Base-by-base conservation (phyloP, 1,140 invertebrate genomes). In the Philaenus spumarius region DNA sequence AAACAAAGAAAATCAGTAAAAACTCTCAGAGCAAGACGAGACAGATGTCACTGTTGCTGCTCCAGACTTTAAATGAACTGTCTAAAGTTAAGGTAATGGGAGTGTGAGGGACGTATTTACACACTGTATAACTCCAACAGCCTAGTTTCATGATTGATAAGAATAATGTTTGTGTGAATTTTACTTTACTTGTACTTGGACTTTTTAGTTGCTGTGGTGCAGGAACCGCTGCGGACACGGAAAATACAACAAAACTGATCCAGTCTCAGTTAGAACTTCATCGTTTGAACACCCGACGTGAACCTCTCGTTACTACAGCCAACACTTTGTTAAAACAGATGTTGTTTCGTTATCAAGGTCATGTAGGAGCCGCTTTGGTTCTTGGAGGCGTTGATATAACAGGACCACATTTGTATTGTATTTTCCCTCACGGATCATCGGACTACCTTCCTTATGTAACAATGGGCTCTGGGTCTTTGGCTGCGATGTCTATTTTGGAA, bases 151-250 rank as follows among this genome's bases (percentile, higher is more conserved):
- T n/a, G n/a, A n/a, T n/a, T n/a, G n/a, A n/a, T n/a, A n/a, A n/a
- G n/a, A n/a, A n/a, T n/a, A n/a, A n/a, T n/a, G n/a, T n/a, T n/a
- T n/a, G n/a, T n/a, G n/a, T n/a, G n/a, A n/a, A n/a, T n/a, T n/a
- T n/a, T n/a, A n/a, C n/a, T n/a, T n/a, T n/a, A n/a, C n/a, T n/a
- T n/a, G n/a, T n/a, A 30, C 26, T 30, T 30, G 3, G 3, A 9
- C 9, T 30, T 59, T 48, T 54, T 52, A 86, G 84, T 71, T 91
- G 87, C 67, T 90, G 95, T 77, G 95, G 95, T 64, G 95, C 96
- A 63, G 97, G 97, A 46, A 99, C 97, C 59, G 95, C 97, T 34
- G 97, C 96, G n/a, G 97, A 99, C 71, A 94, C 94, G 11, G 88
- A 95, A 68, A 89, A 88, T 83, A 91, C 89, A 0, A 95, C 91